Conservation (phyloP, 2,113 vertebrate species). For the Misgurnus anguillicaudatus region DNA sequence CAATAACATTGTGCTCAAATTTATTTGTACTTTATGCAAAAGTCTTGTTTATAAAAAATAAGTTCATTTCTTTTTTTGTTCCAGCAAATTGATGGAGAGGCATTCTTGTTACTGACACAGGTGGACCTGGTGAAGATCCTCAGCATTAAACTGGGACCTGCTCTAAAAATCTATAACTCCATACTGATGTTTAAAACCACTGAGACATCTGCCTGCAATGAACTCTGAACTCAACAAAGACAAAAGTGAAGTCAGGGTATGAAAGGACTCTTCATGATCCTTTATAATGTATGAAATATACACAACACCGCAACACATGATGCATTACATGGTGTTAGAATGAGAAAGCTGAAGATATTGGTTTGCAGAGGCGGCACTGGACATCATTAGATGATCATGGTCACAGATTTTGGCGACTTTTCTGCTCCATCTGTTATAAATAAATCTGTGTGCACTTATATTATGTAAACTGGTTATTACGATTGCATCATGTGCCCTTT, state of each 20-base stretch:
- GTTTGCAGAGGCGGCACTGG: too few species aligned
- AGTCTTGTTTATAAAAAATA: too few species aligned
- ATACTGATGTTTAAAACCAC: conserved; percentile 89
- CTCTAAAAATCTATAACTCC: conserved; percentile 88
- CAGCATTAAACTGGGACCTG: conserved; percentile 87
- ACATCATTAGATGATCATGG: too few species aligned
- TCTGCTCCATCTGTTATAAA: too few species aligned
- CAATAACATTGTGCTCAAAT: too few species aligned
- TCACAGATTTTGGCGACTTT: too few species aligned
- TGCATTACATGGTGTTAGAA: background rate
- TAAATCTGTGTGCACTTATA: too few species aligned
- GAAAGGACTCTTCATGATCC: background rate
- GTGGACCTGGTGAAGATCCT: conserved; percentile 89
- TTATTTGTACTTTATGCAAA: too few species aligned
- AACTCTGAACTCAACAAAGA: conserved; percentile 70
- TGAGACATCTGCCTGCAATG: conserved; percentile 81
- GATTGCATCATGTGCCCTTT: too few species aligned
- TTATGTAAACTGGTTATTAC: too few species aligned
- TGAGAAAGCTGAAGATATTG: background rate
- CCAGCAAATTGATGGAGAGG: conserved; percentile 89
- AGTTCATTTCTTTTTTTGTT: background rate
- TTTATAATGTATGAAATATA: background rate
- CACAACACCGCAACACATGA: background rate
- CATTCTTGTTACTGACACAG: conserved; percentile 87
- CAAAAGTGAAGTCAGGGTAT: background rate